phyloP scores from a whole-genome alignment of 2,888 invertebrate genomes.

The Carterocephalus palaemon region DNA sequence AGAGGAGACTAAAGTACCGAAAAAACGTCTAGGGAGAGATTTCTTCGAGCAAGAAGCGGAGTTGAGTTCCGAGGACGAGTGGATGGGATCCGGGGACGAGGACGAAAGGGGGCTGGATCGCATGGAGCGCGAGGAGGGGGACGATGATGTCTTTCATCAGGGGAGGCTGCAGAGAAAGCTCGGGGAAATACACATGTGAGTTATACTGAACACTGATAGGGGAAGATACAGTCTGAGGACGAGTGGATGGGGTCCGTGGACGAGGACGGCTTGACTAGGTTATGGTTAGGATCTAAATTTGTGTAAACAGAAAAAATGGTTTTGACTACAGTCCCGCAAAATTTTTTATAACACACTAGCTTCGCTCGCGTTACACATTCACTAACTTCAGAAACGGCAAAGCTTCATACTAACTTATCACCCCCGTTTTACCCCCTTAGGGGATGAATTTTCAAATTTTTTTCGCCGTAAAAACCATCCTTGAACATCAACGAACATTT shows the following conservation, averaged over 20 bases:
- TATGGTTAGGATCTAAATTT: no score
- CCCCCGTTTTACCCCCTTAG: no score
- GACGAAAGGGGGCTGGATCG: conserved; percentile 89
- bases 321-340: no score
- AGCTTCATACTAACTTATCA: no score
- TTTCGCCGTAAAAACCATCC: no score
- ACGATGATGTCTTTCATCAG: conserved; percentile 89
- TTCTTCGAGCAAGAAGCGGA: conserved; percentile 96
- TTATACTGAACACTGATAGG: conserved; percentile 33
- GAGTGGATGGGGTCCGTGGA: background rate
- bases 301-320: no score
- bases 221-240: background rate
- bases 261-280: background rate
- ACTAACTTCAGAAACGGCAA: no score
- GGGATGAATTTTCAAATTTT: no score
- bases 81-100: conserved; percentile 90
- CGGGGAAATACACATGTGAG: conserved; percentile 91
- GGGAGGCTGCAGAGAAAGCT: conserved; percentile 87
- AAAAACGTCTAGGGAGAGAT: conserved; percentile 79
- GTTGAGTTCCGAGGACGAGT: conserved; percentile 90
- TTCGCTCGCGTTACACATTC: no score
- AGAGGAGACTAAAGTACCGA: no score
- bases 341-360: no score
- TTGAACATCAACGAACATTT: no score
- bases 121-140: conserved; percentile 91